Base-by-base conservation (phyloP, 1,140 invertebrate species). In the Cydia fagiglandana region DNA sequence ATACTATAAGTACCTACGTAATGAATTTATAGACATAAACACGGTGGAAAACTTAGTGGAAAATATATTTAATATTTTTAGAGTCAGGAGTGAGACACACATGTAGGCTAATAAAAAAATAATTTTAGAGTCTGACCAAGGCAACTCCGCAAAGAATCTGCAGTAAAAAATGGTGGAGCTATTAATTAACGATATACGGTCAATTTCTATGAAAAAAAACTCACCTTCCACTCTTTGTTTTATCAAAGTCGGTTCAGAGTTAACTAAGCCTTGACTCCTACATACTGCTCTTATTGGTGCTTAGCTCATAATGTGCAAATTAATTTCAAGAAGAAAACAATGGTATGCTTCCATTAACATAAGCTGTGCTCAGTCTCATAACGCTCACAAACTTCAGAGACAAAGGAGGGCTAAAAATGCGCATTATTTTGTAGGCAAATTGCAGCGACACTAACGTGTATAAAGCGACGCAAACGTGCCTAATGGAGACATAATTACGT, bases 371-470 rank as follows among this genome's bases (percentile, higher is more conserved):
- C 41, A 4, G 5, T 61, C 17, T 24, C 56, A 70, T 70, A 30
- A 45, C 66, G 38, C n/a, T 70, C 66, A 38, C 34, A 45, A 20
- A 68, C 64, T n/a, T 7, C 66, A 61, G n/a, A 70, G 34, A 45
- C 38, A 70, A 70, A 70, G 66, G 64, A 66, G 45, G 12, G 45
- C 17, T 70, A 38, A 70, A 70, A 45, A 70, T 70, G 66, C 66
- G 66, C 66, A 70, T 70, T 41, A 38, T 70, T 70, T 20, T 38
- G 66, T 70, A 70, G 66, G 66, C 66, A 70, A 70, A 17, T 70
- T 70, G 66, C 15, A 38, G 66, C 3, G 66, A 70, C 66, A 41
- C 34, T 12, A 7, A n/a, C 34, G 34, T 5, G 34, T 34, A 30
- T 30, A n/a, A 68, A 34, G 7, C 10, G 38, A 17, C 66, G 34